Percentiles rank a stretch among this genome's conserved stretches.
Evolutionary conservation across 2,113 vertebrate genomes (phyloP).

Genomic region (Colaptes auratus): DNA sequence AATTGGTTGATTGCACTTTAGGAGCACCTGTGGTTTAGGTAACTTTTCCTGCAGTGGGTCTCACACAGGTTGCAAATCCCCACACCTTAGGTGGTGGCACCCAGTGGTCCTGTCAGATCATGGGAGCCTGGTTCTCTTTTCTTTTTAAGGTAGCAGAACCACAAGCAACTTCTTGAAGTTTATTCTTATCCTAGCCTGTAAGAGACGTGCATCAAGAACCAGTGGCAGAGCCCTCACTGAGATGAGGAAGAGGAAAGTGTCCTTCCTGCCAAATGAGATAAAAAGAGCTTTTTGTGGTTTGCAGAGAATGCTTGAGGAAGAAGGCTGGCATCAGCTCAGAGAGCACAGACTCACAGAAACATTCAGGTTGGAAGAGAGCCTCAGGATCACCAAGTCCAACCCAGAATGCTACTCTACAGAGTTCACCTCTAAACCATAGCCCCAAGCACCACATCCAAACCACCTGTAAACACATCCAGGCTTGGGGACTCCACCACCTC

Average conservation of each 20-base stretch:
- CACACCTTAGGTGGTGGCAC: not conserved
- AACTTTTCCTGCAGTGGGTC: not conserved
- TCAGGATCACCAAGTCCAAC: too few relatives aligned
- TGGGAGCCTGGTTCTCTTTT: not conserved
- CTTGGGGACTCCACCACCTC: too few relatives aligned
- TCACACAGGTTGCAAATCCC: not conserved
- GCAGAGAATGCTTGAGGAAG: not conserved
- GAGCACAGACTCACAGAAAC: not conserved
- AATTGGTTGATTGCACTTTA: not conserved
- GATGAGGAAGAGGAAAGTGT: not conserved
- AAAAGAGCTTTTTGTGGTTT: not conserved
- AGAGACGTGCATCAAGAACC: too few relatives aligned
- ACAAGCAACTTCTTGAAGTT: not conserved
- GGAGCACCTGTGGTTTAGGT: not conserved
- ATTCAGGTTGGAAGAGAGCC: too few relatives aligned
- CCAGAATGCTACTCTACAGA: too few relatives aligned
- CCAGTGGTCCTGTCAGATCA: not conserved
- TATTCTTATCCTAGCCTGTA: not conserved
- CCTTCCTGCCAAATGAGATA: fast-evolving
- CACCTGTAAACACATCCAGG: too few relatives aligned
- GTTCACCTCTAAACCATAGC: too few relatives aligned
- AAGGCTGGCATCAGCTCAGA: not conserved
- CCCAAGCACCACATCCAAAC: too few relatives aligned
- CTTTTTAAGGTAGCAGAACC: not conserved
- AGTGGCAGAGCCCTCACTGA: not conserved